Evolutionary conservation across 2,797 vertebrate species (phyloP), one percentile per base, ranked within the genome.

Genomic region (Anguilla marmorata): DNA sequence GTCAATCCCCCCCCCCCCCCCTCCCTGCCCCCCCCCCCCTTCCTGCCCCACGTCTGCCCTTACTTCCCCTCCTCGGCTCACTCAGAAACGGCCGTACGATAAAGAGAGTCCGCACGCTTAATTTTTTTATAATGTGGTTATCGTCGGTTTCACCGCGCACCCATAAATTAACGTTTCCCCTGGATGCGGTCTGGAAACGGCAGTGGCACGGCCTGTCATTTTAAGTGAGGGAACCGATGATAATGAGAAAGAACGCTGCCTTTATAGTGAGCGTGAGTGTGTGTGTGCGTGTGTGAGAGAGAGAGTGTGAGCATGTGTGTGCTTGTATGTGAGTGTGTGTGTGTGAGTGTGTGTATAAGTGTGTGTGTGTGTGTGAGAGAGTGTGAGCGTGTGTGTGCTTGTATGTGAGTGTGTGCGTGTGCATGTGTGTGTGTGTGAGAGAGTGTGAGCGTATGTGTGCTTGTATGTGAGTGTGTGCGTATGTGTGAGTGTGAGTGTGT

Each of bases 61-160:
- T 85, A 66, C 19, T 45, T 86, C 66, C 86, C 50, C 83, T 85
- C 83, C 72, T 37, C 72, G 16, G 5, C 33, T 19, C 33, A 41
- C 33, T 76, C 33, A 76, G n/a, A 72, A 72, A 72, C 5, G 5
- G 27, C 5, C 24, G 6, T 72, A 11, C 60, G 24, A 63, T 24
- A 72, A 72, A 72, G 66, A 72, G 66, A 72, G 8, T 72, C 30
- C 1, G 30, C 66, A 24, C 21, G 6, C 63, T 6, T 24, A 24
- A 24, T n/a, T 4, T 3, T 3, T 30, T 30, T 72, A 14, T 69
- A 69, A 69, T 9, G 27, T 72, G 66, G n/a, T 30, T 72, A 33
- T 30, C 9, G 66, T 30, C n/a, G 30, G 27, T 87, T 80, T 66
- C 27, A 50, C 30, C 48, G 30, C 27, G 6, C 33, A 66, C 45